Base-by-base conservation (phyloP, 2,888 invertebrate genomes). In the Tetranychus piercei region DNA sequence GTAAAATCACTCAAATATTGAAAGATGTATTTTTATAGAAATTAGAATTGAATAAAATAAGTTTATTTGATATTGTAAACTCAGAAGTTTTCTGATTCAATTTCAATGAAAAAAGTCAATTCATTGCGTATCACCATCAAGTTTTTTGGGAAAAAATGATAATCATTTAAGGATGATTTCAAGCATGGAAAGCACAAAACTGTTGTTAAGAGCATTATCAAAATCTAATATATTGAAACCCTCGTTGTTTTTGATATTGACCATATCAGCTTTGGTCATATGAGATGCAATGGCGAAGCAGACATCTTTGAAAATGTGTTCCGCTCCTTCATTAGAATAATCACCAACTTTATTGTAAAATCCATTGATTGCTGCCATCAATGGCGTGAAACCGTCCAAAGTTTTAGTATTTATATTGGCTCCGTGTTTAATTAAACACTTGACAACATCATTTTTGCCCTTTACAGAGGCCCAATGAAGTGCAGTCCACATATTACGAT, bases 391-490 rank as follows among this genome's bases (percentile, higher is more conserved):
- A 6, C 69, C 69, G 20, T 69, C 69, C 20, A 69, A 22, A 69
- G 69, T 69, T 34, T 69, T 69, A 6, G 69, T 11, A 69, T 69
- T 69, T 5, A 23, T 8, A 22, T 69, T 23, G 6, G 69, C n/a
- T 20, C 69, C 69, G 1, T 69, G 20, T 69, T 69, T 69, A 22
- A 69, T 20, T 20, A 69, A 22, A 69, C 69, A 69, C 34, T 69
- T 69, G 15, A 22, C 23, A 18, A 69, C 69, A 22, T 69, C 69
- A 22, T 69, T 69, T 23, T 69, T 69, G 1, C 69, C 69, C 34
- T 69, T 69, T 11, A 69, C 69, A 22, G 69, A n/a, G 8, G 69
- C 69, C 69, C 69, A 69, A 69, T 69, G 69, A 23, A 69, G 69
- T 6, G 69, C 20, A 20, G 69, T 69, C 69, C 69, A 69, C 69